A percentile compares a stretch with the other conserved stretches of the same genome.
These are phyloP conservation scores for Myripristis murdjan DNA, from an alignment of 2,797 vertebrate species.

Conservation along the genomic window DNA sequence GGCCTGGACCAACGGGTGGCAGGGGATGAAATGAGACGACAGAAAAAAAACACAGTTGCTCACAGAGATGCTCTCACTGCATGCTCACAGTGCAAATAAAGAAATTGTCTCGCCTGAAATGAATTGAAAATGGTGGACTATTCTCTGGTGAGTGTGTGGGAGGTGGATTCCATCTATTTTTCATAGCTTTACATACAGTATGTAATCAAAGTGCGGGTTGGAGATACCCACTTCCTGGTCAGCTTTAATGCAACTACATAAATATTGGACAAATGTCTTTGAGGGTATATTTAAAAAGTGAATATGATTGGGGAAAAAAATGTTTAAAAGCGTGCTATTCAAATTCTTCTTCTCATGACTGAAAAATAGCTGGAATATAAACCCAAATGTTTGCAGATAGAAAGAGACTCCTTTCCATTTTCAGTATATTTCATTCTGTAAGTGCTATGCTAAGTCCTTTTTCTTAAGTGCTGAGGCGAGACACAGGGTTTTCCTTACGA, in stretches of 20 bases:
- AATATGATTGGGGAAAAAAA: no score
- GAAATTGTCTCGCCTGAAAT: not conserved
- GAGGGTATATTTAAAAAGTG: no score
- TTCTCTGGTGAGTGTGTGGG: constrained; percentile 4
- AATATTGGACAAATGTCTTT: no score
- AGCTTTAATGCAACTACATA: not conserved
- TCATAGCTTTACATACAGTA: not conserved
- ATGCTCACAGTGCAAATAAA: not conserved
- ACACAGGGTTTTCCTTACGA: no score
- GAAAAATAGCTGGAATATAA: not conserved
- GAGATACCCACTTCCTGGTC: not conserved
- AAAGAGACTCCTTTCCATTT: no score
- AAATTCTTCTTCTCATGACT: no score
- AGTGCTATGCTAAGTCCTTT: no score
- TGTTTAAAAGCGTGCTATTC: no score
- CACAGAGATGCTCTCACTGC: not conserved
- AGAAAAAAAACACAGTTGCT: not conserved
- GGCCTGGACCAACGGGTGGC: constrained; percentile 10
- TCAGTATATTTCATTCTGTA: no score
- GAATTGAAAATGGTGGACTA: not conserved
- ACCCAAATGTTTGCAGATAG: not conserved
- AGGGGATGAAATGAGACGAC: not conserved
- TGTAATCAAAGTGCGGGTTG: not conserved
- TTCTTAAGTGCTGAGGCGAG: no score
- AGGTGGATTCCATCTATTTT: not conserved